Evolutionary conservation across 2,113 vertebrate species (phyloP).

Genomic region (Rutilus rutilus): DNA sequence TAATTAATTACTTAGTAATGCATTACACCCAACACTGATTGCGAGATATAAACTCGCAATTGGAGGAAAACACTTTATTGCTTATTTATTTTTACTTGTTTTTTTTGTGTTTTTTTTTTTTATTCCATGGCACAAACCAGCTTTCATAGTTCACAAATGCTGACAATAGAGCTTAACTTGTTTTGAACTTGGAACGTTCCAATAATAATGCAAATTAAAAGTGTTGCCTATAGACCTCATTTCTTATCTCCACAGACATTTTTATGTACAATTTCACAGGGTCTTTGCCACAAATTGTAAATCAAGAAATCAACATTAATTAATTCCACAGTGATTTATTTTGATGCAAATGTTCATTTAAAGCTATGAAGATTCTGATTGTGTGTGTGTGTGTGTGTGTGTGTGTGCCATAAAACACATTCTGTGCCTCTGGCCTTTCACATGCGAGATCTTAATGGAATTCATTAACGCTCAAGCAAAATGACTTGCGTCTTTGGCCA

Average conservation of each 20-base stretch:
- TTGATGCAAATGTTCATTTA: conserved; percentile 1
- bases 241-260: conserved; percentile 1
- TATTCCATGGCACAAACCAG: too few species aligned
- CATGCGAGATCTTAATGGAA: conserved; percentile 8
- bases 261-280: conserved; percentile 6
- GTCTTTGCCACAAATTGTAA: neutral
- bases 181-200: neutral
- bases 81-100: too few species aligned
- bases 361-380: neutral
- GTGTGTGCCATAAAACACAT: conserved; percentile 20
- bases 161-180: conserved; percentile 14
- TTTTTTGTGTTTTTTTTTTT: too few species aligned
- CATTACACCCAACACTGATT: too few species aligned
- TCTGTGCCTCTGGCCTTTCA: conserved; percentile 17
- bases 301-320: neutral
- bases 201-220: conserved; percentile 2
- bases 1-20: too few species aligned
- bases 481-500: conserved; percentile 3
- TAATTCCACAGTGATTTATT: neutral
- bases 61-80: too few species aligned
- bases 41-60: too few species aligned
- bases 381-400: neutral
- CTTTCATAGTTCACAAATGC: neutral
- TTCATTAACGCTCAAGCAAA: conserved; percentile 28
- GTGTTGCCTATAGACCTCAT: neutral